These are phyloP conservation scores for Crenichthys baileyi DNA, from an alignment of 2,797 vertebrate species.

Conservation along the genomic window DNA sequence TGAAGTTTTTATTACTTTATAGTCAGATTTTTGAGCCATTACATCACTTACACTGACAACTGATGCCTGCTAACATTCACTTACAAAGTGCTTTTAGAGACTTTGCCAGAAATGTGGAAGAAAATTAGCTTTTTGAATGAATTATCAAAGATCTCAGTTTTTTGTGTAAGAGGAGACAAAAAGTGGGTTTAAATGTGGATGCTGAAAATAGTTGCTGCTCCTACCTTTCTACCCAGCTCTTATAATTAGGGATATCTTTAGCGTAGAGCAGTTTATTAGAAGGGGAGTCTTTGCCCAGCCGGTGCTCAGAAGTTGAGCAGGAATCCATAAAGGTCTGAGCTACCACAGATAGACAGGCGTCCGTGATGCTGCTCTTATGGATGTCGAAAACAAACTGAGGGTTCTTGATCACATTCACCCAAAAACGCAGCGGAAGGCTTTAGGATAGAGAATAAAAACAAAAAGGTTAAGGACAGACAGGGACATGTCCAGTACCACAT, in stretches of 20 bases:
- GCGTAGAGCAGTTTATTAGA: slow-evolving; percentile 98
- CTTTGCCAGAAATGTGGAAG: slow-evolving; percentile 13
- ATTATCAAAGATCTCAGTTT: slow-evolving; percentile 33
- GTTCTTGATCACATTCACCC: slow-evolving; percentile 99
- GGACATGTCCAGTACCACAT: not conserved
- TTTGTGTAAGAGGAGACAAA: slow-evolving; percentile 38
- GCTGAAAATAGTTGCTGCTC: slow-evolving; percentile 30
- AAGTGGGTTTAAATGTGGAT: slow-evolving; percentile 15
- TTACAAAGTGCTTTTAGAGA: slow-evolving; percentile 39
- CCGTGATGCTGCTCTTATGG: slow-evolving; percentile 98
- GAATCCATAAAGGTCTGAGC: slow-evolving; percentile 99
- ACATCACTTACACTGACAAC: slow-evolving; percentile 41
- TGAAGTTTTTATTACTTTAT: slow-evolving; percentile 25
- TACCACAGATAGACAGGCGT: slow-evolving; percentile 96
- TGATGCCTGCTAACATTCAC: slow-evolving; percentile 18
- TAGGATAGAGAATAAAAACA: slow-evolving; percentile 28
- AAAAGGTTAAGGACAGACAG: not conserved
- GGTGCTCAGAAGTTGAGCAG: slow-evolving; percentile 96
- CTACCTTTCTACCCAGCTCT: slow-evolving; percentile 99
- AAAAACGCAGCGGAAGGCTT: slow-evolving; percentile 96
- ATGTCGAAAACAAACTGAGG: slow-evolving; percentile 98
- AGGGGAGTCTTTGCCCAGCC: slow-evolving; percentile 96
- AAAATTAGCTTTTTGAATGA: slow-evolving; percentile 47
- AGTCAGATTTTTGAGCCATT: slow-evolving; percentile 26
- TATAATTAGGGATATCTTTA: slow-evolving; percentile 99